These are phyloP conservation scores for Campylomormyrus numenius DNA, from an alignment of 2,113 vertebrate species.

Conservation along the genomic window DNA sequence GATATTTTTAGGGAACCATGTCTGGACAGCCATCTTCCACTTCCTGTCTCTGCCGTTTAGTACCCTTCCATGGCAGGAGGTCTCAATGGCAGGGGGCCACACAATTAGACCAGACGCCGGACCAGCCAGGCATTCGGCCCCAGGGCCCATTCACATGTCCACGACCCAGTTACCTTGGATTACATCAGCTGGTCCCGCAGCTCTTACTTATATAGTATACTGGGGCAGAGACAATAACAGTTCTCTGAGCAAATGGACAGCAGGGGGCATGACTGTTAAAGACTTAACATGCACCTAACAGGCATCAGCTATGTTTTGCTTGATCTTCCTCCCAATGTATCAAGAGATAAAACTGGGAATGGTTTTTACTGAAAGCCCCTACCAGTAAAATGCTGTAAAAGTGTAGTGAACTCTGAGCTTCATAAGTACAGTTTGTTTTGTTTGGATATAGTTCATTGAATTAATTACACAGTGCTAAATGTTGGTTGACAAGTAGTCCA, in stretches of 20 bases:
- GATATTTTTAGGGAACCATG: conserved; percentile 14
- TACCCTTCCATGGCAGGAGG: neutral
- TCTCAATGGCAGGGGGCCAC: neutral
- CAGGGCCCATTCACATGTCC: neutral
- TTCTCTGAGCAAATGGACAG: neutral
- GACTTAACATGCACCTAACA: neutral
- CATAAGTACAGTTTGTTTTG: neutral
- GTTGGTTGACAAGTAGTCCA: neutral
- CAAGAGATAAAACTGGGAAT: neutral
- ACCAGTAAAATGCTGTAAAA: neutral
- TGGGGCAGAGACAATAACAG: neutral
- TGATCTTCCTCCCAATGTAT: neutral
- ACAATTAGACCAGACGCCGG: neutral
- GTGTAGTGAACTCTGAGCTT: neutral
- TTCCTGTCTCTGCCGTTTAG: neutral
- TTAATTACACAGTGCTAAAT: neutral
- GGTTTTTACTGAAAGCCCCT: neutral
- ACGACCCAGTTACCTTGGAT: neutral
- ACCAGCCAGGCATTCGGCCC: neutral
- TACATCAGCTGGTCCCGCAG: neutral
- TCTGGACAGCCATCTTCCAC: neutral
- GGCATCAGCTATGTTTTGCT: neutral
- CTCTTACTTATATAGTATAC: neutral
- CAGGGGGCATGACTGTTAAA: neutral
- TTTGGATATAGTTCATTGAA: neutral